Base-by-base conservation (phyloP, 2,113 vertebrate genomes). In the Pontoporia blainvillei region DNA sequence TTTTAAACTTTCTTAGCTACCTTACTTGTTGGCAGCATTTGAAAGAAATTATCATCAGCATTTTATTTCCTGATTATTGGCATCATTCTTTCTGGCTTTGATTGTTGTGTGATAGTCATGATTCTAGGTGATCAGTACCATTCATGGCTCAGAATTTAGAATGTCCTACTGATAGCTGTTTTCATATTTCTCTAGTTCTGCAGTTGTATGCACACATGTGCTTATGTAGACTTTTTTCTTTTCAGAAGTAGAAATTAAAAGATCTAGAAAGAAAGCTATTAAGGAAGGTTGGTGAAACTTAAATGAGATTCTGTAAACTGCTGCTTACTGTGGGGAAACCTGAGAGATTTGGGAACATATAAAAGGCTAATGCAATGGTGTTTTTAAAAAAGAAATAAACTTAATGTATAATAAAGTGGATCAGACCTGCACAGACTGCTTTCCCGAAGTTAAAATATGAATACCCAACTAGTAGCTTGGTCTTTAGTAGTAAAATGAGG, bases 171-270 rank as follows among this genome's bases (percentile, higher is more conserved):
- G 34, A 31, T 15, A 34, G 76, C 36, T 89, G 25, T 62, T 94
- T 66, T 41, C 82, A 46, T 90, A 46, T 46, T 69, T 92, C 21
- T 71, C 25, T 78, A 15, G 34, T 90, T 95, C 9, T 78, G 25
- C n/a, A 66, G 5, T 46, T 20, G 1, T 76, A 34, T 86, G 15
- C 31, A 62, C 7, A 83, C 12, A 29, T 61, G 21, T 71, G 11
- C 34, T 41, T 78, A 75, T 75, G 31, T 91, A 92, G 66, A 27
- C 82, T 94, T 59, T 25, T 67, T 75, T 67, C 10, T 87, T 52
- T 49, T 92, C 93, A 98, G 98, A 83, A 91, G 85, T 85, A 62
- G 57, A 87, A 90, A 96, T 81, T 89, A 8, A 76, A 84, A 90
- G 46, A 96, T 92, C 84, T 6, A 93, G 8, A 76, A 93, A 91